Conservation (phyloP, 2,888 invertebrate genomes). For the Neria commutata region DNA sequence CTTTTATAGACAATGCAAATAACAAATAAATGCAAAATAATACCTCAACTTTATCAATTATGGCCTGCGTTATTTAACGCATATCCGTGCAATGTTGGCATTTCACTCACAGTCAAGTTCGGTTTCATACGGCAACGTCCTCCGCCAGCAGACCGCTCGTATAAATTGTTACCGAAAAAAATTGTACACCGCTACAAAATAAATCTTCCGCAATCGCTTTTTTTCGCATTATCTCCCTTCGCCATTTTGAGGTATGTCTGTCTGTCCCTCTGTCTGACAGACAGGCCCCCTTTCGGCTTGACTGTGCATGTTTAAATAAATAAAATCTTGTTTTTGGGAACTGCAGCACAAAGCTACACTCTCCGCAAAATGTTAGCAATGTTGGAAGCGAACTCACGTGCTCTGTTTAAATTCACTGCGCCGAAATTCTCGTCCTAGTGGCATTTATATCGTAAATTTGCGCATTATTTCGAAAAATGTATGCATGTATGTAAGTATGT, state of each 20-base stretch:
- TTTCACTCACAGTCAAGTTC: slow-evolving; percentile 13
- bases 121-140: slow-evolving; percentile 19
- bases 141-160: no score
- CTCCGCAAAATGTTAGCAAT: no score
- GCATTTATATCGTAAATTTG: no score
- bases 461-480: no score
- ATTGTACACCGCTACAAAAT: slow-evolving; percentile 50
- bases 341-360: no score
- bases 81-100: slow-evolving; percentile 2
- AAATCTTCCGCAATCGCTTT: slow-evolving; percentile 56
- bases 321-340: slow-evolving; percentile 25
- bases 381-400: no score
- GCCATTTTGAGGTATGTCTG: slow-evolving; percentile 11
- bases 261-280: slow-evolving; percentile 11
- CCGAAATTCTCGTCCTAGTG: no score
- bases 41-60: slow-evolving; percentile 42
- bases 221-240: slow-evolving; percentile 6
- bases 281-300: slow-evolving; percentile 12
- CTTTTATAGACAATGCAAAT: slow-evolving; percentile 47
- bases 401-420: no score
- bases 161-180: slow-evolving; percentile 59
- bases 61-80: slow-evolving; percentile 29
- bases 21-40: slow-evolving; percentile 3
- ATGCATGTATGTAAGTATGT: no score
- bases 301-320: slow-evolving; percentile 26